Percentiles rank a stretch among this genome's conserved stretches.
phyloP scores from a whole-genome alignment of 2,888 invertebrate species.

The Ormyrus pomaceus region DNA sequence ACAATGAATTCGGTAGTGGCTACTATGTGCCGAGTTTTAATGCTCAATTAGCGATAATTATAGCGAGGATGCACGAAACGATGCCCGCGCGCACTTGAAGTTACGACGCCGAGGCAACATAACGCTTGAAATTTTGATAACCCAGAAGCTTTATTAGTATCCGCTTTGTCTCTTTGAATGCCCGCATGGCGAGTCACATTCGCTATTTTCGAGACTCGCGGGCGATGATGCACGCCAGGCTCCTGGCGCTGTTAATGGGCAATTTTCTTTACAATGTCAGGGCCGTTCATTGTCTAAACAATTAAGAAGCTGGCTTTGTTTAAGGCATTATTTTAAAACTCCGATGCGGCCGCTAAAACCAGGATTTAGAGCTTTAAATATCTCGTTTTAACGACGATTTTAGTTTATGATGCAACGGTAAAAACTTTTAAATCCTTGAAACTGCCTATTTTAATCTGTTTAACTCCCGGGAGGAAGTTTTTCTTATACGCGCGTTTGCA shows the following conservation, averaged over 20 bases:
- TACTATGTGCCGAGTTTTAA: neutral
- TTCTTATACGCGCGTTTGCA: too few relatives aligned
- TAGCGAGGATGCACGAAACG: neutral
- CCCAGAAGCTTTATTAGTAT: constrained; percentile 27
- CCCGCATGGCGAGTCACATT: constrained; percentile 17
- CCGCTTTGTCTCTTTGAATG: constrained; percentile 31
- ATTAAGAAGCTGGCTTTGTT: constrained; percentile 28
- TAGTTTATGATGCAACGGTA: too few relatives aligned
- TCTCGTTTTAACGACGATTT: too few relatives aligned
- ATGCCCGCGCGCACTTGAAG: neutral
- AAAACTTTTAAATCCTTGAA: too few relatives aligned
- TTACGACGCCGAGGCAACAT: constrained; percentile 4
- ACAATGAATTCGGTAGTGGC: neutral
- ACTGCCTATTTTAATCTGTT: too few relatives aligned
- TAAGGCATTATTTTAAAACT: neutral
- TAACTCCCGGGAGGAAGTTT: too few relatives aligned
- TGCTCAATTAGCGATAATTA: constrained; percentile 19
- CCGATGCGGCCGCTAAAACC: too few relatives aligned
- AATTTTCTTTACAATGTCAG: constrained; percentile 21
- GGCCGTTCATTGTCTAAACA: constrained; percentile 12
- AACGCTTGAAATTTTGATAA: constrained; percentile 19
- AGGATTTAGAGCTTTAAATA: too few relatives aligned
- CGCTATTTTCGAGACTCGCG: constrained; percentile 42
- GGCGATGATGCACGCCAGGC: neutral
- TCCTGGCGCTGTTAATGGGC: constrained; percentile 11